Evolutionary conservation across 2,797 vertebrate genomes (phyloP).

Genomic region (Platalea minor): DNA sequence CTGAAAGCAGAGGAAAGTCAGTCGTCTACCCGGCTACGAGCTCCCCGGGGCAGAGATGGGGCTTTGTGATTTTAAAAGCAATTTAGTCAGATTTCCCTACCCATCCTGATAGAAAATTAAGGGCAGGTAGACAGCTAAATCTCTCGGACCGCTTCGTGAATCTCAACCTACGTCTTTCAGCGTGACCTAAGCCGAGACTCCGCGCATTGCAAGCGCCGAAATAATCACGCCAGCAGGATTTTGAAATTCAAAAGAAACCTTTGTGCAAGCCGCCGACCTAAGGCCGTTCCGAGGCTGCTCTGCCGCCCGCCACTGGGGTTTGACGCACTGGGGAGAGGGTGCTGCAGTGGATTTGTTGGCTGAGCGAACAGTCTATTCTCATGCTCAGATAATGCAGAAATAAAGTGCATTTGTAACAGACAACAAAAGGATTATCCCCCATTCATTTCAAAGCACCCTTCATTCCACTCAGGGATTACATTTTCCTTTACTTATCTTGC

Average conservation of each 20-base stretch:
- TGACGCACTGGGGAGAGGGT: slow-evolving; percentile 44
- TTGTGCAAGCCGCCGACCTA: not conserved
- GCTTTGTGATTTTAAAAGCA: not conserved
- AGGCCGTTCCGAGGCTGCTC: not conserved
- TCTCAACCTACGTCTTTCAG: not conserved
- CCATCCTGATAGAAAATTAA: not conserved
- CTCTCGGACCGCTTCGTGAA: not conserved
- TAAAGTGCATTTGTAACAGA: slow-evolving; percentile 78
- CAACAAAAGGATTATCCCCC: slow-evolving; percentile 81
- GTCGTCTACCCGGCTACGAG: not conserved
- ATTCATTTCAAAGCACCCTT: slow-evolving; percentile 80
- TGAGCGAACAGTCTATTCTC: slow-evolving; percentile 61
- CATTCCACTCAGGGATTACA: slow-evolving; percentile 79
- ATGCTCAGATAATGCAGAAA: slow-evolving; percentile 76
- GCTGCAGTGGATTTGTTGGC: slow-evolving; percentile 63
- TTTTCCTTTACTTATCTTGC: slow-evolving; percentile 81
- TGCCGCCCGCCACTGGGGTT: not conserved
- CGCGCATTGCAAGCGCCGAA: not conserved
- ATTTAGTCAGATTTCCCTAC: not conserved
- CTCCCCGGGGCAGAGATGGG: not conserved
- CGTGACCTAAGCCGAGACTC: not conserved
- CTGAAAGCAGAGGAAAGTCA: not conserved
- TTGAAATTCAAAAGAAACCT: slow-evolving; percentile 7
- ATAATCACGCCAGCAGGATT: not conserved
- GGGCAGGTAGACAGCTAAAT: slow-evolving; percentile 6